These are phyloP conservation scores for Conomelus anceps DNA, from an alignment of 2,888 invertebrate species.

Conservation along the genomic window DNA sequence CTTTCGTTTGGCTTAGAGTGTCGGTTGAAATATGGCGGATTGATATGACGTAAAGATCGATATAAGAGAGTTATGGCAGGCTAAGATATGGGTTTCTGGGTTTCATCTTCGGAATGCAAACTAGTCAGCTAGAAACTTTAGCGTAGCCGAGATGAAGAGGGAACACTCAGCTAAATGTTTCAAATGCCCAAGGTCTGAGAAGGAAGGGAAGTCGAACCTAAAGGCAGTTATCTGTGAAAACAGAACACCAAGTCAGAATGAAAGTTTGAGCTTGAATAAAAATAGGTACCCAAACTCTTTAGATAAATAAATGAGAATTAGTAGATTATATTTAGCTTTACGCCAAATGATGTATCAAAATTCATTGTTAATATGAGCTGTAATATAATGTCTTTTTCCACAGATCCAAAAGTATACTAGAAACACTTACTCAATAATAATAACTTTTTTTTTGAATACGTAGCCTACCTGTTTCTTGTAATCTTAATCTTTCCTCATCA, in stretches of 20 bases:
- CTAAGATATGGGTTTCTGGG: conserved; percentile 23
- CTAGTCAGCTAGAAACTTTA: neutral
- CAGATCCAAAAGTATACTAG: no score
- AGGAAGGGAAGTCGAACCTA: neutral
- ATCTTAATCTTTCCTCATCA: no score
- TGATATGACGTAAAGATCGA: conserved; percentile 23
- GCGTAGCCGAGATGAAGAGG: no score
- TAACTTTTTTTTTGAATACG: no score
- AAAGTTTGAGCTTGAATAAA: neutral
- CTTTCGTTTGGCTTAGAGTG: conserved; percentile 18
- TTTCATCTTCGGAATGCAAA: neutral
- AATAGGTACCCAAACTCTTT: no score
- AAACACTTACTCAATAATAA: no score
- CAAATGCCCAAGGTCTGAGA: neutral
- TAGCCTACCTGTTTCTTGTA: no score
- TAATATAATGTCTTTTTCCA: no score
- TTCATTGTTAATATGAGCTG: no score
- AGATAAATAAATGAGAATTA: no score
- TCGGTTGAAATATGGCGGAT: conserved; percentile 27
- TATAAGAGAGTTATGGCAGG: conserved; percentile 14
- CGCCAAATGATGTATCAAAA: no score
- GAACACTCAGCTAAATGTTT: neutral
- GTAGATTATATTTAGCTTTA: no score
- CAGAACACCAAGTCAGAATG: neutral
- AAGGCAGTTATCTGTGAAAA: neutral